phyloP scores from a whole-genome alignment of 2,113 vertebrate genomes.

The Hippocampus barbouri region DNA sequence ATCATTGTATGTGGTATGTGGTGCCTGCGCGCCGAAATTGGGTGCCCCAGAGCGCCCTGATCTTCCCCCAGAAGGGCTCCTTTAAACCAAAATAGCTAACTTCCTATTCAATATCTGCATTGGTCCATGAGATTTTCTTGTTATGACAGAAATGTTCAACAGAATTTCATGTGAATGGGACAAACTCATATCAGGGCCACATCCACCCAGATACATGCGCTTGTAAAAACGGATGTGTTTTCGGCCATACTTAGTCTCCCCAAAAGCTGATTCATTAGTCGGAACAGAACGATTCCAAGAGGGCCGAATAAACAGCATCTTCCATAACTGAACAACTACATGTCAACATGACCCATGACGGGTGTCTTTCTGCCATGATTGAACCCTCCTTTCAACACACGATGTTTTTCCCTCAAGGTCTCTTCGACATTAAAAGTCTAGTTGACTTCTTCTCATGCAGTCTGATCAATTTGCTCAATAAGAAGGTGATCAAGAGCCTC shows the following conservation, averaged over 20 bases:
- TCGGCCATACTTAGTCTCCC: not conserved
- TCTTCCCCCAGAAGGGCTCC: no score
- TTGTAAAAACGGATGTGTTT: not conserved
- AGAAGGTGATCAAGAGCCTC: constrained; percentile 59
- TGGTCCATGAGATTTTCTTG: no score
- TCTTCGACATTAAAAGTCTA: not conserved
- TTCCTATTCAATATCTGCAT: no score
- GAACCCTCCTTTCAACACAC: not conserved
- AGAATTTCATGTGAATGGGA: no score
- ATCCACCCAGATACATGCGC: no score
- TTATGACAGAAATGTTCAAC: no score
- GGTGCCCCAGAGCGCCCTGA: no score
- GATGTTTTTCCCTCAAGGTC: not conserved
- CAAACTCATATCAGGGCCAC: no score
- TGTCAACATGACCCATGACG: not conserved
- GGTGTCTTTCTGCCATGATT: not conserved
- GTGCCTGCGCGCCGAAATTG: no score
- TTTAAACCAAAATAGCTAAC: no score
- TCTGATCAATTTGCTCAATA: constrained; percentile 54
- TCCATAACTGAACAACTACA: not conserved
- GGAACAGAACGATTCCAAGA: not conserved
- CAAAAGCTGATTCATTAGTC: not conserved
- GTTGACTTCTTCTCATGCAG: constrained; percentile 5
- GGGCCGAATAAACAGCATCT: not conserved
- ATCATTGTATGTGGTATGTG: no score